A percentile compares a stretch with the other conserved stretches of the same genome.
These are phyloP conservation scores for Periplaneta americana DNA, from an alignment of 1,140 invertebrate species.

Conservation along the genomic window DNA sequence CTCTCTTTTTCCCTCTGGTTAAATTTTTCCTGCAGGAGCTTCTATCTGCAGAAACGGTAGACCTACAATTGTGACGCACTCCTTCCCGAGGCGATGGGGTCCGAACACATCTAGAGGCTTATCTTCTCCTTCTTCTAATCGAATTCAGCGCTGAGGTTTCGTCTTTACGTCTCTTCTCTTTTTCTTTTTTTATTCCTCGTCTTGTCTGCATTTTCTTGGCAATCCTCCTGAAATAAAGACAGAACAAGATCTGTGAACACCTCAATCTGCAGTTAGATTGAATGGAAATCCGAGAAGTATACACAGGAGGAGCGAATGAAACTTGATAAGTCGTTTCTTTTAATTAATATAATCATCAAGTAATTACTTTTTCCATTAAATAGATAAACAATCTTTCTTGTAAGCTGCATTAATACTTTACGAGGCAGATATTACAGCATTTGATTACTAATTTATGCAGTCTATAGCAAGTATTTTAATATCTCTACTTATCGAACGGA, in stretches of 20 bases:
- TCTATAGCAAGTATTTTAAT: no score
- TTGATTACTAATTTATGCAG: no score
- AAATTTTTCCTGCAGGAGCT: not conserved
- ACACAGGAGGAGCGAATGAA: not conserved
- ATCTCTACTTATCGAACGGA: no score
- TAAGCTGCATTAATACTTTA: no score
- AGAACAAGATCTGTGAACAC: not conserved
- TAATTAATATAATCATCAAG: no score
- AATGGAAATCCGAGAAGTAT: not conserved
- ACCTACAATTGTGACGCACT: not conserved
- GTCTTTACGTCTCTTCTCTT: not conserved
- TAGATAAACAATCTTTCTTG: no score
- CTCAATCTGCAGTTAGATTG: not conserved
- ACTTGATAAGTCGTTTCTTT: not conserved
- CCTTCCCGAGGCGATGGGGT: not conserved
- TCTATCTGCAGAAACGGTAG: not conserved
- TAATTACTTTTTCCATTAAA: no score
- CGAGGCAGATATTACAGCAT: no score
- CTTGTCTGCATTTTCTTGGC: not conserved
- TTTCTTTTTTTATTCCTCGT: not conserved
- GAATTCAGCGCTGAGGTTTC: not conserved
- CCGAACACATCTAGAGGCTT: not conserved
- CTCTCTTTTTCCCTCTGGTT: not conserved
- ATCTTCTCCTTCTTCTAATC: not conserved
- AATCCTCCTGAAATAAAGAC: not conserved